phyloP scores from a whole-genome alignment of 2,888 invertebrate species.

The Thumatha senex region DNA sequence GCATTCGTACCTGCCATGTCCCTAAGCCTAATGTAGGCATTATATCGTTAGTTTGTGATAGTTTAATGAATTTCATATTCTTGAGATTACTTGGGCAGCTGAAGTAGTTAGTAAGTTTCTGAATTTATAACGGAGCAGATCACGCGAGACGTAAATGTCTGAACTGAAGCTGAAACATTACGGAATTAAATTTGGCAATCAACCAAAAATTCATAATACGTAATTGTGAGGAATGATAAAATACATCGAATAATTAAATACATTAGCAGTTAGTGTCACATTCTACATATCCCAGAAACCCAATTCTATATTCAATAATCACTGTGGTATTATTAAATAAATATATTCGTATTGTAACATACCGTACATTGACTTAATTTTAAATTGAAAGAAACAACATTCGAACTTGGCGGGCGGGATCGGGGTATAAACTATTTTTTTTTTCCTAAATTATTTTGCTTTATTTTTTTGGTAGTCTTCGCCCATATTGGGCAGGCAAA shows the following conservation, averaged over 20 bases:
- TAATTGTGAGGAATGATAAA: slow-evolving; percentile 6
- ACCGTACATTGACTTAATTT: no score
- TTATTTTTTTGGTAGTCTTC: no score
- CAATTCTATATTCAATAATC: no score
- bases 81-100: slow-evolving; percentile 47
- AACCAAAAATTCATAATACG: slow-evolving; percentile 42
- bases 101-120: slow-evolving; percentile 12
- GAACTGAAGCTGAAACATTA: slow-evolving; percentile 47
- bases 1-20: slow-evolving; percentile 86
- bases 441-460: no score
- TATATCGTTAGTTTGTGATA: slow-evolving; percentile 75
- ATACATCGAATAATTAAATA: neutral
- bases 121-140: slow-evolving; percentile 31
- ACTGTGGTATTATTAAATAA: no score
- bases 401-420: no score
- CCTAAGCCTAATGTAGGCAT: slow-evolving; percentile 90
- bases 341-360: no score
- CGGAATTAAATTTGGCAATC: slow-evolving; percentile 58
- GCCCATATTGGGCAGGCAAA: no score
- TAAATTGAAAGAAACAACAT: no score
- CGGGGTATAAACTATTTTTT: no score
- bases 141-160: slow-evolving; percentile 43
- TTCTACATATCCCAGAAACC: no score
- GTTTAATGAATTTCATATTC: slow-evolving; percentile 71
- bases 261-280: no score